Base-by-base conservation (phyloP, 2,113 vertebrate genomes). In the Oxyruncus cristatus region DNA sequence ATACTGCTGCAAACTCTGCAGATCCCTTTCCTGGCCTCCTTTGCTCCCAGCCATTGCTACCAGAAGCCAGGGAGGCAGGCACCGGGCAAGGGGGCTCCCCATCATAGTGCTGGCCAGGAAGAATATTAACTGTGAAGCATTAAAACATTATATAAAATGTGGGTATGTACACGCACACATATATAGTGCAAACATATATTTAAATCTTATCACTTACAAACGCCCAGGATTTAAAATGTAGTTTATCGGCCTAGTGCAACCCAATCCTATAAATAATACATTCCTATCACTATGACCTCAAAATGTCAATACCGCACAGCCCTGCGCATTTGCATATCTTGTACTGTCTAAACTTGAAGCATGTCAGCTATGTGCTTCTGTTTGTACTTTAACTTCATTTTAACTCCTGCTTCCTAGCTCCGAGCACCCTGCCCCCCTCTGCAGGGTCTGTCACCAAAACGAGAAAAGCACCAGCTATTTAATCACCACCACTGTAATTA, bases 251-350 rank as follows among this genome's bases (percentile, higher is more conserved):
- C 96, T 95, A 87, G 93, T 71, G 74, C 94, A 97, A 97, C 78
- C 55, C 80, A 47, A 67, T 92, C 96, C 97, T 97, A 97, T 97
- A 97, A 97, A 97, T 97, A 97, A 97, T 97, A 97, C 97, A 97
- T 97, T 95, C 95, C 96, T 96, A 97, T 97, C 97, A 97, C 95
- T 92, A 76, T 97, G 97, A 97, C 97, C 97, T 97, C 97, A 97
- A 97, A 97, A 97, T 97, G 97, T 97, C 97, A 97, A 97, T 97
- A 97, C 84, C 3, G 32, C 70, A 9, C 94, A 97, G 94, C 97
- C 95, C 89, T 56, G 84, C 21, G 2, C 72, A 91, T 93, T 93
- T 92, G 88, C 97, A 97, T 96, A 97, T 88, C 95, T 88, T 74
- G 90, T 86, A 96, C 97, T 96, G 97, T 97, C 96, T 96, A 91